These are phyloP conservation scores for Stenolophus ochropezus DNA, from an alignment of 2,888 invertebrate species.

Conservation along the genomic window DNA sequence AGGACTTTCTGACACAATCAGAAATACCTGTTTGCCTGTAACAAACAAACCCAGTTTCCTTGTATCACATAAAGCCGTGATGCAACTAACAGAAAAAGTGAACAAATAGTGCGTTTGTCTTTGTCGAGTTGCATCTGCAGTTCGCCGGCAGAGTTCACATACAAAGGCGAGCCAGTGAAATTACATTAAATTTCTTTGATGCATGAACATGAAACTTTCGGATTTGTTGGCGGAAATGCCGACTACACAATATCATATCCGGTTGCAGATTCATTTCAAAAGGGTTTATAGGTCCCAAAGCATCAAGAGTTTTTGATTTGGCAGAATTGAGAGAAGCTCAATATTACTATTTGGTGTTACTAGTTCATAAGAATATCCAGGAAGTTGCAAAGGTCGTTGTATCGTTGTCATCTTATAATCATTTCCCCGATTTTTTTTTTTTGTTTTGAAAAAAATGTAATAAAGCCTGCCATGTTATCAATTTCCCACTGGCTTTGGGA, in stretches of 20 bases:
- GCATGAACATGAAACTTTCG: slow-evolving; percentile 24
- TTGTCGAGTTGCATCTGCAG: not conserved
- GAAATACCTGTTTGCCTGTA: slow-evolving; percentile 8
- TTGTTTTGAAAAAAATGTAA: not conserved
- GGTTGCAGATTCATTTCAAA: slow-evolving; percentile 17
- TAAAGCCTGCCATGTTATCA: not conserved
- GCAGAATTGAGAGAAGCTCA: not conserved
- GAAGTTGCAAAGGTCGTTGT: not conserved
- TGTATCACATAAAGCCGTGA: not conserved
- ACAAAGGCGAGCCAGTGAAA: not conserved
- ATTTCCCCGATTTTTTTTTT: not conserved
- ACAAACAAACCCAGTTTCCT: slow-evolving; percentile 6
- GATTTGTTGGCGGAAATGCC: not conserved
- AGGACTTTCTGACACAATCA: not conserved
- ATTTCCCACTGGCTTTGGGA: not conserved
- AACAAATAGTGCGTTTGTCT: slow-evolving; percentile 1
- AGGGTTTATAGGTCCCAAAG: not conserved
- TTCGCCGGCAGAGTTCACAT: not conserved
- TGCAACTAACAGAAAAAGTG: slow-evolving; percentile 5
- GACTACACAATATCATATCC: slow-evolving; percentile 6
- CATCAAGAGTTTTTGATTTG: not conserved
- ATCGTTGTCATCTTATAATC: not conserved
- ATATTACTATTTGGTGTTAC: not conserved
- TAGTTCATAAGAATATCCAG: not conserved
- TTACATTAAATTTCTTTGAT: slow-evolving; percentile 26